Conservation (phyloP, 2,113 vertebrate species). For the Chlamydotis undulata region DNA sequence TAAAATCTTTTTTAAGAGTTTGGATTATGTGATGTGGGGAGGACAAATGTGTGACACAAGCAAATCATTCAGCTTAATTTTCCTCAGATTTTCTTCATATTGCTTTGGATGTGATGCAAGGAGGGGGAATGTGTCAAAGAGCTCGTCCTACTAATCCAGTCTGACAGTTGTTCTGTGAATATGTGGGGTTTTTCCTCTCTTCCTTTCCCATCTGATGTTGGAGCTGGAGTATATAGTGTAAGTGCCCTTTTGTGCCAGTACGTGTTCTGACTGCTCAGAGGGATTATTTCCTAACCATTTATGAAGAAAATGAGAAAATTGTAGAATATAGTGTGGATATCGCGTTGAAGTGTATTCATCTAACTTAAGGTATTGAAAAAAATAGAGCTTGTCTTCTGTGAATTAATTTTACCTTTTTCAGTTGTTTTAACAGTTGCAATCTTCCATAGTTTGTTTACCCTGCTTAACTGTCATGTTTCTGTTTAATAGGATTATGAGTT, state of each 20-base stretch:
- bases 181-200: not conserved
- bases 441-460: not conserved
- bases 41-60: not conserved
- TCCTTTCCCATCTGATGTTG: not conserved
- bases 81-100: not conserved
- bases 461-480: not conserved
- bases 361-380: not conserved
- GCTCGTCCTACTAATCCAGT: not conserved
- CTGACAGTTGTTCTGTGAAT: not conserved
- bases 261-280: not conserved
- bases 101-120: not conserved
- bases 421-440: not conserved
- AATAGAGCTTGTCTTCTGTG: not conserved
- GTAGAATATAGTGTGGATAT: not conserved
- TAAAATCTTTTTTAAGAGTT: not conserved
- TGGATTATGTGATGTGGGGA: not conserved
- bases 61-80: not conserved
- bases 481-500: slow-evolving; percentile 89
- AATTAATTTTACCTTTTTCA: not conserved
- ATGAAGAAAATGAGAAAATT: not conserved
- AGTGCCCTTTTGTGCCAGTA: not conserved
- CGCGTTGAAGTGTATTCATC: not conserved
- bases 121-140: not conserved
- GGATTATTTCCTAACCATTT: not conserved
- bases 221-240: not conserved